Percentiles rank a stretch among this genome's conserved stretches.
These are phyloP conservation scores for Stenodera caucasica DNA, from an alignment of 2,888 invertebrate species.

Conservation along the genomic window DNA sequence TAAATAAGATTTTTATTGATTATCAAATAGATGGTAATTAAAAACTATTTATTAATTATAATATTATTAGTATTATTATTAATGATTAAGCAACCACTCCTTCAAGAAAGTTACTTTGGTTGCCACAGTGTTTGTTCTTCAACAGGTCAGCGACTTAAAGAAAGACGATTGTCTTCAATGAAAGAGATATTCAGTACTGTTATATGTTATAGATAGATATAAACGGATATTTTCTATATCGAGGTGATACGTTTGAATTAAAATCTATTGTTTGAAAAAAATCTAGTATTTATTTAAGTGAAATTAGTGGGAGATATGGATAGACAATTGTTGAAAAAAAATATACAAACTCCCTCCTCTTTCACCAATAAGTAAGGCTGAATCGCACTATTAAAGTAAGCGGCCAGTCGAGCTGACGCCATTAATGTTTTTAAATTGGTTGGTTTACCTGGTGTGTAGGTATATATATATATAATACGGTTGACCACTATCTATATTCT, in stretches of 20 bases:
- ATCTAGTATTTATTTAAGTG: not conserved
- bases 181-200: not conserved
- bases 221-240: not conserved
- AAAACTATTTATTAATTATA: not conserved
- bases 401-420: slow-evolving; percentile 35
- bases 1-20: no score
- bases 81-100: slow-evolving; percentile 15
- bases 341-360: slow-evolving; percentile 11
- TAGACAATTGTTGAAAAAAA: not conserved
- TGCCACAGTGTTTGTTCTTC: slow-evolving; percentile 11
- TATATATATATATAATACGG: slow-evolving; percentile 34
- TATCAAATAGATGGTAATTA: not conserved
- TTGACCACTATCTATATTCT: slow-evolving; percentile 25
- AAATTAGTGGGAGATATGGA: not conserved
- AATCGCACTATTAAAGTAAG: slow-evolving; percentile 33
- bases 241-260: not conserved
- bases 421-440: slow-evolving; percentile 23
- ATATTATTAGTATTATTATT: not conserved
- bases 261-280: not conserved
- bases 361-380: slow-evolving; percentile 21
- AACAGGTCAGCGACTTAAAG: slow-evolving; percentile 4
- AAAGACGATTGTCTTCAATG: slow-evolving; percentile 3
- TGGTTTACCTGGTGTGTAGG: slow-evolving; percentile 30
- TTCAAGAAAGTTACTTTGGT: slow-evolving; percentile 20
- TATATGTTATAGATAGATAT: not conserved